Percentiles rank a stretch among this genome's conserved stretches.
Conservation (phyloP, 2,888 invertebrate genomes). For the Agrypnus murinus region DNA sequence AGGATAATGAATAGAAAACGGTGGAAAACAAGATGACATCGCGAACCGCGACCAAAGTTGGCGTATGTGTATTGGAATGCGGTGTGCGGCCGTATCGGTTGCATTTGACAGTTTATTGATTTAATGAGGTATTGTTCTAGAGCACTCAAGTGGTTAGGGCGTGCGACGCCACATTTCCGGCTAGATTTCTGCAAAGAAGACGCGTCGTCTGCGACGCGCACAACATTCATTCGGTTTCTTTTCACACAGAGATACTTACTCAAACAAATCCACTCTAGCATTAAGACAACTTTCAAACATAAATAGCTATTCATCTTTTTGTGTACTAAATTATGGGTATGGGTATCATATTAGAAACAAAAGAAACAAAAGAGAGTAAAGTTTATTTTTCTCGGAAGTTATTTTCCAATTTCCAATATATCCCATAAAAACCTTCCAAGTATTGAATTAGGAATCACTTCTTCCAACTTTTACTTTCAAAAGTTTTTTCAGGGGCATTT, state of each 20-base stretch:
- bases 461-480: too few relatives aligned
- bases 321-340: neutral
- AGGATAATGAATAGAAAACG: conserved; percentile 36
- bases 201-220: conserved; percentile 47
- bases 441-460: too few relatives aligned
- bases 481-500: too few relatives aligned
- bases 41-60: conserved; percentile 44
- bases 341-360: neutral
- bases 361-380: too few relatives aligned
- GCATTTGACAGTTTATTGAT: conserved; percentile 67
- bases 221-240: conserved; percentile 24
- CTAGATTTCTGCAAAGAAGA: conserved; percentile 61
- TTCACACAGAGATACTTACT: neutral
- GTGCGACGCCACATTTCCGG: conserved; percentile 69
- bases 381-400: conserved; percentile 3
- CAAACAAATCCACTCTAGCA: neutral
- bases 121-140: conserved; percentile 69
- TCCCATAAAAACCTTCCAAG: too few relatives aligned
- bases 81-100: conserved; percentile 47
- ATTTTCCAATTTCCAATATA: too few relatives aligned
- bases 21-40: conserved; percentile 46
- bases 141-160: conserved; percentile 68
- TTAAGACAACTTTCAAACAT: neutral
- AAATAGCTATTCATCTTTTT: conserved; percentile 6
- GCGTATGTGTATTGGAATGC: conserved; percentile 47